Evolutionary conservation across 2,113 vertebrate species (phyloP), one percentile per base, ranked within the genome.

Genomic region (Thunnus thynnus): DNA sequence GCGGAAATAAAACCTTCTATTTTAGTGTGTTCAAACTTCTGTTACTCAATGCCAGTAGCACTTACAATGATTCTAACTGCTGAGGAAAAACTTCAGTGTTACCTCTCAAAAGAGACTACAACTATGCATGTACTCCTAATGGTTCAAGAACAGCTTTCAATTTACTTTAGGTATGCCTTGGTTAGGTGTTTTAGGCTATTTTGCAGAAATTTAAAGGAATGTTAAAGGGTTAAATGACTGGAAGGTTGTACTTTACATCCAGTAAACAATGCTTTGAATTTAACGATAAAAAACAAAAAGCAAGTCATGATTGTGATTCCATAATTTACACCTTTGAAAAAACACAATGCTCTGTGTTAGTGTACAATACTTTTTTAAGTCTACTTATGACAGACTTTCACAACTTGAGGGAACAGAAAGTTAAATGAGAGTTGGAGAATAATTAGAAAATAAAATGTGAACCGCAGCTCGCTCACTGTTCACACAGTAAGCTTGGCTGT

Each of bases 401-500:
- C 58, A 70, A 80, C 71, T 63, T 3, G 18, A 72, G 62, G 56
- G 71, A 85, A 36, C 12, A 1, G 22, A 55, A 62, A 68, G 72
- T 67, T 87, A n/a, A 79, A 78, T 71, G n/a, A 55, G 22, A 78
- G 54, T 41, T n/a, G 32, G 17, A 47, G 63, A 69, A 73, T 46
- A 63, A 72, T 52, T 9, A 17, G 58, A 63, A 56, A 80, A 30
- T 56, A 46, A 60, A 82, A 78, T 30, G 57, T 57, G 50, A 66
- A 76, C 75, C 72, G 77, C 70, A 27, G 74, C 76, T 67, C 17
- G 20, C 57, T 76, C 57, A 3, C 47, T 17, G 10, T n/a, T 54
- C 77, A 51, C 57, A 27, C 58, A 52, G 68, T 66, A 11, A 55
- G 62, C 61, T 46, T 51, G 72, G 80, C 86, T 44, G 51, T 62